A percentile compares a stretch with the other conserved stretches of the same genome.
phyloP scores from a whole-genome alignment of 2,797 vertebrate species.

The Botia kubotai region DNA sequence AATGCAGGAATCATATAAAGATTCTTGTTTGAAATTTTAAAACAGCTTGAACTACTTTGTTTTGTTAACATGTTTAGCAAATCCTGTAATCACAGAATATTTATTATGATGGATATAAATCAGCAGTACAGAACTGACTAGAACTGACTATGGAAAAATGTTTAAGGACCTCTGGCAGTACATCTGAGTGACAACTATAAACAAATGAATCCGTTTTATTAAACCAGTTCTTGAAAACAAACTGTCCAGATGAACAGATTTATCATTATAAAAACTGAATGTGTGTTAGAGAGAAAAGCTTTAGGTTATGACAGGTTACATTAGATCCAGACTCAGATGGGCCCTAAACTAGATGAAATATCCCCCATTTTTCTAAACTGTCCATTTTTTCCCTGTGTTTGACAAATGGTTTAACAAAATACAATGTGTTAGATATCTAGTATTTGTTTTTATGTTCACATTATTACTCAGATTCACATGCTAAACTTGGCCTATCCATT shows the following conservation, averaged over 20 bases:
- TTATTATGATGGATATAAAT: background rate
- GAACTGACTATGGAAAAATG: too few relatives aligned
- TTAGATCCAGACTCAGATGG: too few relatives aligned
- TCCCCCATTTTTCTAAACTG: too few relatives aligned
- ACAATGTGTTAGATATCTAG: background rate
- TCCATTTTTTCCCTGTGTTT: background rate
- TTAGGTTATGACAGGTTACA: background rate
- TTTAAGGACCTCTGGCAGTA: too few relatives aligned
- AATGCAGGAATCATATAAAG: background rate
- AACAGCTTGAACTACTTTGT: background rate
- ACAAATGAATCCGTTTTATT: too few relatives aligned
- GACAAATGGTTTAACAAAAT: constrained; percentile 13
- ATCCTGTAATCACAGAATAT: background rate
- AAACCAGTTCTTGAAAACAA: background rate
- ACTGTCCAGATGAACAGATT: background rate
- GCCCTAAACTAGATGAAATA: too few relatives aligned
- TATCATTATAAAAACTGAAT: background rate
- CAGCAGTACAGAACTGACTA: too few relatives aligned
- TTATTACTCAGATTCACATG: constrained; percentile 50
- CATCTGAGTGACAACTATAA: too few relatives aligned
- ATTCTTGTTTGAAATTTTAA: background rate
- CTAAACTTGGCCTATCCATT: constrained; percentile 28
- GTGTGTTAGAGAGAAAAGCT: too few relatives aligned
- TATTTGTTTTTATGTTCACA: constrained; percentile 37
- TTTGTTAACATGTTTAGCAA: background rate